Conservation (phyloP, 2,797 vertebrate species). For the Numenius phaeopus region DNA sequence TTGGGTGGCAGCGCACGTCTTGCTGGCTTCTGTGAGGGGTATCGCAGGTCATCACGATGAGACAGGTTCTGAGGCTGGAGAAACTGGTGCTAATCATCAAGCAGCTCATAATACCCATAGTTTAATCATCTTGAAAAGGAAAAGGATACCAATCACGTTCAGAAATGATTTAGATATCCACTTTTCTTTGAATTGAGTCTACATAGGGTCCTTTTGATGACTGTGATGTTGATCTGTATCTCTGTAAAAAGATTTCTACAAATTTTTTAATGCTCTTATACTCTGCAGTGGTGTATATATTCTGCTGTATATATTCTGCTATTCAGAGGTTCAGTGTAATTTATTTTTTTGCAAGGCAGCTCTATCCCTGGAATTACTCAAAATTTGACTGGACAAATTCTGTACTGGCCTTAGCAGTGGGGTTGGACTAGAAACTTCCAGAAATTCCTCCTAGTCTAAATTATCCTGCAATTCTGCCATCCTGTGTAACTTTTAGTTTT, state of each 20-base stretch:
- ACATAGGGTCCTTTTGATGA: neutral
- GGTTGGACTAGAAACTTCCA: neutral
- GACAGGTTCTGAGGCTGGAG: neutral
- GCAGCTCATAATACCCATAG: neutral
- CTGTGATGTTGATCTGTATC: neutral
- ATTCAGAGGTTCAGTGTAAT: neutral
- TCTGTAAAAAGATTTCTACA: neutral
- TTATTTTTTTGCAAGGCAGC: neutral
- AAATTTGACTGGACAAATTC: neutral
- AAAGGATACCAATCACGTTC: neutral
- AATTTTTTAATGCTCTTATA: neutral
- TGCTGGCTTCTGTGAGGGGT: neutral
- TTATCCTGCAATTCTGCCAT: neutral
- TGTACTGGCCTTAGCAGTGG: neutral
- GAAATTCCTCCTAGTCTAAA: neutral
- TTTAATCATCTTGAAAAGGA: neutral
- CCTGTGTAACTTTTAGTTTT: neutral
- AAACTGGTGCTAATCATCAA: neutral
- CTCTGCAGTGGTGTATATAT: neutral
- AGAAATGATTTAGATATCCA: neutral
- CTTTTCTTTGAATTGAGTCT: neutral
- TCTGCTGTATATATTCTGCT: neutral
- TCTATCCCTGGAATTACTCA: neutral
- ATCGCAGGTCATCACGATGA: neutral
- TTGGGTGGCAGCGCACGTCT: neutral